phyloP scores from a whole-genome alignment of 2,888 invertebrate species.

The Priocnemis perturbator region DNA sequence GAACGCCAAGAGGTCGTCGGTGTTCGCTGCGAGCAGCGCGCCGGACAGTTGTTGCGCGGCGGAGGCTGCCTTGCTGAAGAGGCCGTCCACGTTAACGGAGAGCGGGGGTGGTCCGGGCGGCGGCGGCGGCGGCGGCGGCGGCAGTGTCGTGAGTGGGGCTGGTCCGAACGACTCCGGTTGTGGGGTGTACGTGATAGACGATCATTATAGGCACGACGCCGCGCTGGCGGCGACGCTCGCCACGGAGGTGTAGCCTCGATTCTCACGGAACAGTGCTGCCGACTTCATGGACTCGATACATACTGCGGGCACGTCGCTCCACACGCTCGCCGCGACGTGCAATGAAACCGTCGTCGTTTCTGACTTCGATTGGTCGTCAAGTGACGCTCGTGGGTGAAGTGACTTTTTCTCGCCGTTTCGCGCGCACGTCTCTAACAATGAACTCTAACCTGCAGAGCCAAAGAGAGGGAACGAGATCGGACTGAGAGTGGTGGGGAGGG shows the following conservation, averaged over 20 bases:
- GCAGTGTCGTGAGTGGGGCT: conserved; percentile 51
- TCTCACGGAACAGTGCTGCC: background rate
- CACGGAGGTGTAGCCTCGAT: conserved; percentile 83
- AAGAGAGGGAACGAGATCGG: background rate
- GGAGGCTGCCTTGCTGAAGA: conserved; percentile 83
- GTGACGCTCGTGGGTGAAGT: too few relatives aligned
- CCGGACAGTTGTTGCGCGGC: conserved; percentile 73
- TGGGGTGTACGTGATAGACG: conserved; percentile 85
- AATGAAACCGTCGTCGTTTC: too few relatives aligned
- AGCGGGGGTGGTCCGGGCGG: conserved; percentile 54
- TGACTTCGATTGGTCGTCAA: too few relatives aligned
- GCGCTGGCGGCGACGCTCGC: conserved; percentile 78
- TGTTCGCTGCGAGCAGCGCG: conserved; percentile 66
- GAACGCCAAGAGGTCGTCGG: conserved; percentile 75
- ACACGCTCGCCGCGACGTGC: too few relatives aligned
- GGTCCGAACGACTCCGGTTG: conserved; percentile 57
- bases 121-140: conserved; percentile 49
- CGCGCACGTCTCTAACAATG: background rate
- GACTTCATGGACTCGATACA: background rate
- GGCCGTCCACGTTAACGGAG: conserved; percentile 76
- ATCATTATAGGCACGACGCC: conserved; percentile 82
- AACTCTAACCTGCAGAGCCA: background rate
- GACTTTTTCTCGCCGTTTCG: too few relatives aligned
- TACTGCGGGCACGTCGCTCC: too few relatives aligned
- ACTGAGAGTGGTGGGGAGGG: background rate